Percentiles rank a stretch among this genome's conserved stretches.
Conservation (phyloP, 2,888 invertebrate genomes). For the Erannis defoliaria region DNA sequence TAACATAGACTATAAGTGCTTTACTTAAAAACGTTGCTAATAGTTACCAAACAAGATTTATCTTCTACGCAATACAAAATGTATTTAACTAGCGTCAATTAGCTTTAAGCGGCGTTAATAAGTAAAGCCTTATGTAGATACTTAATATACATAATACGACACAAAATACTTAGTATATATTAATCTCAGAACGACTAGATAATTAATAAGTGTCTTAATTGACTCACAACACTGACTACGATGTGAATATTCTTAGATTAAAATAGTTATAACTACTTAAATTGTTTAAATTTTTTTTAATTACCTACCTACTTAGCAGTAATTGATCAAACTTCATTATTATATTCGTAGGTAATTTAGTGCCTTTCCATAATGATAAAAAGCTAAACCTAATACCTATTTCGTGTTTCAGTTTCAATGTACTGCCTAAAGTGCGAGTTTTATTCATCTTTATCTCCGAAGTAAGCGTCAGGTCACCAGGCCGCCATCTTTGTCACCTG, state of each 20-base stretch:
- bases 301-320: slow-evolving; percentile 40
- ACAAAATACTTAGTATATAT: slow-evolving; percentile 48
- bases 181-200: slow-evolving; percentile 83
- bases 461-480: too few relatives aligned
- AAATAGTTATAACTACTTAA: slow-evolving; percentile 8
- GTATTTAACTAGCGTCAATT: too few relatives aligned
- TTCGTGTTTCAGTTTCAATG: not conserved
- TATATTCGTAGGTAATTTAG: too few relatives aligned
- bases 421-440: too few relatives aligned
- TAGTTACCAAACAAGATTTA: too few relatives aligned
- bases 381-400: slow-evolving; percentile 10
- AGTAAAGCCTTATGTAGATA: not conserved
- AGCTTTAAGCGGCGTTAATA: too few relatives aligned
- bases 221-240: slow-evolving; percentile 73
- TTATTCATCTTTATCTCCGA: too few relatives aligned
- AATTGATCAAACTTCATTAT: slow-evolving; percentile 38
- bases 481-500: too few relatives aligned
- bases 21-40: too few relatives aligned
- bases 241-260: slow-evolving; percentile 42
- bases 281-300: slow-evolving; percentile 33
- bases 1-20: too few relatives aligned
- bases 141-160: slow-evolving; percentile 40
- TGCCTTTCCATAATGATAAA: slow-evolving; percentile 32
- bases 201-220: slow-evolving; percentile 66
- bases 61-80: too few relatives aligned